Evolutionary conservation across 2,797 vertebrate genomes (phyloP).

Genomic region (Orientallactaga sibirica): DNA sequence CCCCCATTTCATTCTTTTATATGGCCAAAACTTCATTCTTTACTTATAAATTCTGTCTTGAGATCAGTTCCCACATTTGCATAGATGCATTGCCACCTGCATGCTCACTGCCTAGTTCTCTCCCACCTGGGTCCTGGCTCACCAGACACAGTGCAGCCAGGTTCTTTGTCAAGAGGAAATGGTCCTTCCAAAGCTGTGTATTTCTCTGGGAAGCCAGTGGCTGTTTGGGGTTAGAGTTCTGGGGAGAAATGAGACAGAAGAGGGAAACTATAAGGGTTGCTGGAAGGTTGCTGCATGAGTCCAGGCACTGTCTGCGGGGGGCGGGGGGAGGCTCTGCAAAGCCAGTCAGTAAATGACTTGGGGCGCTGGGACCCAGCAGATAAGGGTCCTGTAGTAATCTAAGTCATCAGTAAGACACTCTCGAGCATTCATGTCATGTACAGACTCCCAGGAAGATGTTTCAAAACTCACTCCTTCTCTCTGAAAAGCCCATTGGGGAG

Average conservation of each 20-base stretch:
- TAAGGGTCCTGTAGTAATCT: not conserved
- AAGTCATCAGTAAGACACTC: not conserved
- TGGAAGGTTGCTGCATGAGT: not conserved
- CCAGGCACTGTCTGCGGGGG: not conserved
- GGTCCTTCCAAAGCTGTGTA: not conserved
- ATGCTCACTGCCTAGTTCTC: not conserved
- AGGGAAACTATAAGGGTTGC: rapidly evolving
- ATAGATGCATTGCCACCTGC: too few species aligned
- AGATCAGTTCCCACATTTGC: too few species aligned
- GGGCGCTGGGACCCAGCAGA: not conserved
- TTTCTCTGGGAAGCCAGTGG: not conserved
- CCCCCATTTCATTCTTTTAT: not conserved
- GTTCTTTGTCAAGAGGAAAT: not conserved
- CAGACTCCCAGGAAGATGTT: not conserved
- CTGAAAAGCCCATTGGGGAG: not conserved
- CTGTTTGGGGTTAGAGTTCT: not conserved
- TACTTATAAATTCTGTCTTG: not conserved
- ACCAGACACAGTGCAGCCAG: not conserved
- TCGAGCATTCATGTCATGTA: not conserved
- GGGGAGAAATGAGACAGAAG: not conserved
- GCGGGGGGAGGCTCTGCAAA: not conserved
- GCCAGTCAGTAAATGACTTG: not conserved
- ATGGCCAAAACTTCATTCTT: not conserved
- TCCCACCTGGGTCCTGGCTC: not conserved
- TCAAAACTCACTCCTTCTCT: not conserved